Conservation (phyloP, 2,888 invertebrate genomes). For the Proisotoma minuta region DNA sequence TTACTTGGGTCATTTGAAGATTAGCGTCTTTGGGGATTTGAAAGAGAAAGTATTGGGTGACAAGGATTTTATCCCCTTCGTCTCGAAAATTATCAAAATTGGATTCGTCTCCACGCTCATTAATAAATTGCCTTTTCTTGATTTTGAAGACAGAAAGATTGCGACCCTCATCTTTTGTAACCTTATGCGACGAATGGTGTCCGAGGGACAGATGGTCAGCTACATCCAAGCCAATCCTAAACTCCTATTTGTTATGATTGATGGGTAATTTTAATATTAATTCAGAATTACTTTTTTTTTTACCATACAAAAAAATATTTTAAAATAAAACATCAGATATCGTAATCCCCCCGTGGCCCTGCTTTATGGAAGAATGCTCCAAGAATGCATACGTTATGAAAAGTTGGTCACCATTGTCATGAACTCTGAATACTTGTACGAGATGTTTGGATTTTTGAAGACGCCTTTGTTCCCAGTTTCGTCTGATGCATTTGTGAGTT, state of each 20-base stretch:
- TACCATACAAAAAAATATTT: background rate
- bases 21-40: background rate
- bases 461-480: background rate
- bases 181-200: background rate
- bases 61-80: background rate
- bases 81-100: background rate
- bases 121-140: background rate
- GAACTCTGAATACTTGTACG: background rate
- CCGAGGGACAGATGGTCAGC: background rate
- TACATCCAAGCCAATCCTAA: background rate
- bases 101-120: background rate
- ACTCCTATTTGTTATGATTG: background rate
- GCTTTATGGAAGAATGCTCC: conserved; percentile 2
- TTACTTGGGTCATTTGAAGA: background rate
- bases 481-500: conserved; percentile 5
- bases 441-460: conserved; percentile 7
- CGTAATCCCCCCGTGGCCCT: background rate
- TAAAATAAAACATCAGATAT: background rate
- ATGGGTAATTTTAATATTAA: conserved; percentile 8
- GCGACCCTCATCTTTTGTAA: conserved; percentile 2
- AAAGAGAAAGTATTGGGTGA: background rate
- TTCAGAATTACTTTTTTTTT: background rate
- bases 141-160: conserved; percentile 8
- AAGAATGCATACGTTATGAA: conserved; percentile 3
- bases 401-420: background rate